Evolutionary conservation across 1,140 invertebrate genomes (phyloP).

Genomic region (Sesamia nonagrioides): DNA sequence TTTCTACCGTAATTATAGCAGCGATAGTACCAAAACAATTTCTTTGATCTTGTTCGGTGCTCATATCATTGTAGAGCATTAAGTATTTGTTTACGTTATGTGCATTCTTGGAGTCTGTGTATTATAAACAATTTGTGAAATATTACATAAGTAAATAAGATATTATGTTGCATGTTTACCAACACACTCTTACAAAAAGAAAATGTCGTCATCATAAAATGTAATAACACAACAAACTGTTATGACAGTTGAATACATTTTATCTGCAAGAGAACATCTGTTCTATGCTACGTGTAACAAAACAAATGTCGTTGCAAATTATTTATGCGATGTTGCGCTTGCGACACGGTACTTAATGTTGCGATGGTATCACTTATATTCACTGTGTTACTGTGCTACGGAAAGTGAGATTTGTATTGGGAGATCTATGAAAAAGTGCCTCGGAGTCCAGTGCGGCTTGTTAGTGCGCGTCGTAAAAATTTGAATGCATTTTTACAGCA

Average conservation of each 20-base stretch:
- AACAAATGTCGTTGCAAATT: slow-evolving; percentile 67
- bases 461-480: slow-evolving; percentile 73
- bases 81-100: slow-evolving; percentile 28
- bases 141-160: slow-evolving; percentile 21
- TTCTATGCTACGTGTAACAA: slow-evolving; percentile 64
- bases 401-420: slow-evolving; percentile 78
- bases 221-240: slow-evolving; percentile 55
- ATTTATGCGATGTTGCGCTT: slow-evolving; percentile 61
- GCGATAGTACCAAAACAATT: slow-evolving; percentile 17
- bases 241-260: slow-evolving; percentile 61
- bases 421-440: slow-evolving; percentile 62
- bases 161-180: slow-evolving; percentile 12
- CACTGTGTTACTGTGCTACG: slow-evolving; percentile 70
- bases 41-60: slow-evolving; percentile 25
- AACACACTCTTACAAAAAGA: slow-evolving; percentile 19
- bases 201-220: slow-evolving; percentile 55
- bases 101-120: slow-evolving; percentile 5
- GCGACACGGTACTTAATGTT: slow-evolving; percentile 63
- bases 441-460: slow-evolving; percentile 56
- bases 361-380: slow-evolving; percentile 70
- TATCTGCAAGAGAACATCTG: slow-evolving; percentile 67
- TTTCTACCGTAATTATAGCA: slow-evolving; percentile 19
- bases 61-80: slow-evolving; percentile 22
- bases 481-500: slow-evolving; percentile 77
- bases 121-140: slow-evolving; percentile 1